Evolutionary conservation across 1,140 invertebrate species (phyloP).

Genomic region (Nilaparvata lugens): DNA sequence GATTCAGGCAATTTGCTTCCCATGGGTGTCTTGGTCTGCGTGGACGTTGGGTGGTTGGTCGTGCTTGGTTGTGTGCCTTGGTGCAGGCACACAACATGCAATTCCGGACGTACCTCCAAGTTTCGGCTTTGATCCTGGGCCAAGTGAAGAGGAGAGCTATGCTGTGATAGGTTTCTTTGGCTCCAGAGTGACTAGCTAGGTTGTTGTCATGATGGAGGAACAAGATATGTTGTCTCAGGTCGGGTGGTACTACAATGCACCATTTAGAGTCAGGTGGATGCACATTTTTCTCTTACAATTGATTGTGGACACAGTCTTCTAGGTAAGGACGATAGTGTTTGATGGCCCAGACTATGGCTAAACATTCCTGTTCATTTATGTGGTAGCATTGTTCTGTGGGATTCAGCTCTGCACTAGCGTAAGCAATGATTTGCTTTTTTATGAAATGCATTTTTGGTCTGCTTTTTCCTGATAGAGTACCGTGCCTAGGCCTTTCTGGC

Average conservation of each 20-base stretch:
- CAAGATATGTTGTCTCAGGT: not conserved
- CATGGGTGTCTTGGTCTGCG: too few species aligned
- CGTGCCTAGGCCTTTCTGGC: not conserved
- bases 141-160: too few species aligned
- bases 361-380: conserved; percentile 35
- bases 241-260: not conserved
- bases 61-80: too few species aligned
- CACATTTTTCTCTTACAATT: not conserved
- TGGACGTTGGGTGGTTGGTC: too few species aligned
- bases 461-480: not conserved
- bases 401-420: not conserved
- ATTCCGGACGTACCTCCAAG: too few species aligned
- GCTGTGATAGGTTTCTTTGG: too few species aligned
- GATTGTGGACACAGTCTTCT: conserved; percentile 19
- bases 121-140: too few species aligned
- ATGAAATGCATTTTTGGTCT: too few species aligned
- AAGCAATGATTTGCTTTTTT: too few species aligned
- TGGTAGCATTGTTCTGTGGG: not conserved
- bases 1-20: too few species aligned
- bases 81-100: too few species aligned
- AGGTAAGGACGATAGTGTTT: conserved; percentile 30
- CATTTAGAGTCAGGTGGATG: not conserved
- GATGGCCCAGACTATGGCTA: conserved; percentile 35
- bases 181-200: not conserved
- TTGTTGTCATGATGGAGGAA: not conserved